Base-by-base conservation (phyloP, 2,888 invertebrate genomes). In the Cephalotes varians region DNA sequence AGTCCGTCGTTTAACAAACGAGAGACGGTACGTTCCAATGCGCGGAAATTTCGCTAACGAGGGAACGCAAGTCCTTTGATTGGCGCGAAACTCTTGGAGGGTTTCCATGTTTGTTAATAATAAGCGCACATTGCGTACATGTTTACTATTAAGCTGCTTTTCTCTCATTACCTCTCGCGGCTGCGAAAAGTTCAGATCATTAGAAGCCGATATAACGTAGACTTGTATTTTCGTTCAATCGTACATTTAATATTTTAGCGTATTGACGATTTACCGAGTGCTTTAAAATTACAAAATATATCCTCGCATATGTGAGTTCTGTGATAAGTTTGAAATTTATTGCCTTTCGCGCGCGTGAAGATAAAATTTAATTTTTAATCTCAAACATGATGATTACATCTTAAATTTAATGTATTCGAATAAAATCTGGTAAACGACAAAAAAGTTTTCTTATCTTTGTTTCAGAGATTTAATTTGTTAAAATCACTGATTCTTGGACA, bases 41-140 rank as follows among this genome's bases (percentile, higher is more conserved):
- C 34, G 58, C 51, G 64, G 73, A 76, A 84, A 84, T 84, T 83
- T 69, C 64, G 31, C 62, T 84, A 82, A 84, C 82, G 82, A 82
- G 82, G 64, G 40, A 67, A 49, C 25, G 37, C 37, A 73, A 49
- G 54, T 67, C 25, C 67, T 74, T 82, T 76, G 81, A 82, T 79
- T 79, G 77, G 60, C 40, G 47, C 60, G 60, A 60, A 82, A 82
- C 79, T 67, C 79, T 79, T 77, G 80, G 47, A 60, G 28, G 21
- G 47, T 28, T 65, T 62, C 64, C n/a, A 9, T 47, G 64, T 76
- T 81, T 65, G 54, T 81, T 77, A 34, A 56, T 77, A 54, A 65
- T 40, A 37, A 28, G 9, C n/a, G 25, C 54, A 28, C 40, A 56
- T 56, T 76, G 76, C 76, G 49, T 67, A 7, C 5, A 34, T 25